Percentiles rank a stretch among this genome's conserved stretches.
phyloP scores from a whole-genome alignment of 2,113 vertebrate species.

The Labeo rohita region DNA sequence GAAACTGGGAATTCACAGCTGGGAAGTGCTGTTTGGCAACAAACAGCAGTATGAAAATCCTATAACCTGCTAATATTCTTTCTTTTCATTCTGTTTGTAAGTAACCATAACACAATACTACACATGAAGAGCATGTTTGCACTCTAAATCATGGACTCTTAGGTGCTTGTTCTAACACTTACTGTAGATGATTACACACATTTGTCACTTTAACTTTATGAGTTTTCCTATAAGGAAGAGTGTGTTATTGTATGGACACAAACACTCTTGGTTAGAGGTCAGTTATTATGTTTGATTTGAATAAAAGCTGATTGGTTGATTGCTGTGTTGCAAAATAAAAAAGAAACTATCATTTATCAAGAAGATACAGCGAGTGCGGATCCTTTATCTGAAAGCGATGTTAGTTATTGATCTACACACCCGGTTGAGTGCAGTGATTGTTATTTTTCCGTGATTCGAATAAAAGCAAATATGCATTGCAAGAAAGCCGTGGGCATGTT shows the following conservation, averaged over 20 bases:
- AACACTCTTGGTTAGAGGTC: background rate
- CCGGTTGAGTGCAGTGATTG: no score
- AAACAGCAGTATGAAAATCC: background rate
- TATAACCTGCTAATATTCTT: background rate
- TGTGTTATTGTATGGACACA: background rate
- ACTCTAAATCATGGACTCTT: slow-evolving; percentile 7
- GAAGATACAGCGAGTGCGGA: no score
- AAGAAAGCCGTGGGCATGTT: background rate
- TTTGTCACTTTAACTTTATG: background rate
- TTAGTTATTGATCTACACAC: no score
- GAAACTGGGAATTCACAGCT: slow-evolving; percentile 15
- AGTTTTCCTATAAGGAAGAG: background rate
- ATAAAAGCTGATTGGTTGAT: background rate
- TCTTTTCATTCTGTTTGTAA: background rate
- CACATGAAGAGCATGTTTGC: slow-evolving; percentile 1
- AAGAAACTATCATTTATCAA: no score
- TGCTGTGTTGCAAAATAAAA: no score
- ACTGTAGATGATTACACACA: background rate
- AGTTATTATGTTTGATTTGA: background rate
- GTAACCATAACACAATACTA: background rate
- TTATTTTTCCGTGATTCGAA: no score
- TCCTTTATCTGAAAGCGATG: no score
- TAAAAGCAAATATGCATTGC: background rate
- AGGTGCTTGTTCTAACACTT: background rate
- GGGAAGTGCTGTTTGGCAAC: background rate